Evolutionary conservation across 2,797 vertebrate genomes (phyloP), one percentile per base, ranked within the genome.

Genomic region (Chelonia mydas): DNA sequence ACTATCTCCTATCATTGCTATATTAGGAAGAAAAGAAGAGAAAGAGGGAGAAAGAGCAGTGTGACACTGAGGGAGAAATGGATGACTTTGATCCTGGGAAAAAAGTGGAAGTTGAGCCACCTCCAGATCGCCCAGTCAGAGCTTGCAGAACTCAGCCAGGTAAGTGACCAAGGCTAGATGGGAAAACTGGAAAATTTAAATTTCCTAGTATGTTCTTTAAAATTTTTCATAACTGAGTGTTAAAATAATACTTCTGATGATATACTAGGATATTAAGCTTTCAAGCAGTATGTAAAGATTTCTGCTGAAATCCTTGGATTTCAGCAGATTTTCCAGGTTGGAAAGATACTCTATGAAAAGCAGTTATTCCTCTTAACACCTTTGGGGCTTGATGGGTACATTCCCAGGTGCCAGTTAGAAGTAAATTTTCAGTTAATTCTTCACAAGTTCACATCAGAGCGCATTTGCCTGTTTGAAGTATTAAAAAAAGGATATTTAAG

Each of bases 1-100:
- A 93, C 86, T 55, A 37, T 68, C 11, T 88, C 1, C 4, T 93
- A 37, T 90, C 47, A 37, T 65, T 92, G 61, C 19, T 87, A 2
- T 87, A 80, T 3, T 95, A 99, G 99, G 99, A 99, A 90, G 99
- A 99, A 97, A 99, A 99, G 97, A 99, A 99, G 97, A 99, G 99
- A 94, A 99, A 99, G 92, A 98, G 99, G 65, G 99, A 99, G 86
- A 98, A 99, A 90, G 99, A 99, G 25, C 99, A 99, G 83, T 99
- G 98, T 84, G 99, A 99, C 97, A 98, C 98, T 0, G 99, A 99
- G 88, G 98, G 98, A 31, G 98, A 99, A 92, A 97, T 98, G 1
- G 99, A 99, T 23, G 99, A 99, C 72, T 98, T 99, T n/a, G 98
- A 98, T 87, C 98, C 98, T 3, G 98, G 98, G n/a, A 98, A 98